A percentile compares a stretch with the other conserved stretches of the same genome.
Conservation (phyloP, 1,140 invertebrate genomes). For the Stegodyphus mimosarum region DNA sequence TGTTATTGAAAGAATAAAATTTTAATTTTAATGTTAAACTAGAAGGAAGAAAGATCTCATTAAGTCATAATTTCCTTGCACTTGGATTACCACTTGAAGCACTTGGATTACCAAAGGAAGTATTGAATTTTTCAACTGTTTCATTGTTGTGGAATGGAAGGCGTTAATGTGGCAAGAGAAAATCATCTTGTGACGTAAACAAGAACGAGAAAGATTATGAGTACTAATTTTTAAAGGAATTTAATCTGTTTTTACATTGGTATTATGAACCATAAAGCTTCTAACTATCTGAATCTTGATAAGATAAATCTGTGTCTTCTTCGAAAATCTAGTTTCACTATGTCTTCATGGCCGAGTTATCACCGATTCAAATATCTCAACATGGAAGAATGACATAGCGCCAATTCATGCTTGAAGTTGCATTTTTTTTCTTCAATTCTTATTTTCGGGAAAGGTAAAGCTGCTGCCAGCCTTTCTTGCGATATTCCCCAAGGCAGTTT, state of each 20-base stretch:
- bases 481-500: neutral
- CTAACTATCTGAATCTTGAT: neutral
- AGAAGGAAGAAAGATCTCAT: too few species aligned
- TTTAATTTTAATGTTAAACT: too few species aligned
- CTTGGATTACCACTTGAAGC: too few species aligned
- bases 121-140: too few species aligned
- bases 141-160: too few species aligned
- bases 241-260: neutral
- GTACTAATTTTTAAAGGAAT: neutral
- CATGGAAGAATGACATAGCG: conserved; percentile 9
- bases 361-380: neutral
- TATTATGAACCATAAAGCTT: neutral
- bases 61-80: too few species aligned
- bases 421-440: neutral
- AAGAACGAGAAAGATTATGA: neutral
- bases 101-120: too few species aligned
- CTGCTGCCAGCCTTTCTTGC: neutral
- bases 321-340: neutral
- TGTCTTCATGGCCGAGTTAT: conserved; percentile 8
- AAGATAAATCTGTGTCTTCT: neutral
- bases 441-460: too few species aligned
- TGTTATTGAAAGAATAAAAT: too few species aligned
- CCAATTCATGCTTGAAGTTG: conserved; percentile 53
- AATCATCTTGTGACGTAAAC: too few species aligned
- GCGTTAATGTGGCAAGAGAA: too few species aligned